phyloP scores from a whole-genome alignment of 2,888 invertebrate genomes.

The Diarsia rubi region DNA sequence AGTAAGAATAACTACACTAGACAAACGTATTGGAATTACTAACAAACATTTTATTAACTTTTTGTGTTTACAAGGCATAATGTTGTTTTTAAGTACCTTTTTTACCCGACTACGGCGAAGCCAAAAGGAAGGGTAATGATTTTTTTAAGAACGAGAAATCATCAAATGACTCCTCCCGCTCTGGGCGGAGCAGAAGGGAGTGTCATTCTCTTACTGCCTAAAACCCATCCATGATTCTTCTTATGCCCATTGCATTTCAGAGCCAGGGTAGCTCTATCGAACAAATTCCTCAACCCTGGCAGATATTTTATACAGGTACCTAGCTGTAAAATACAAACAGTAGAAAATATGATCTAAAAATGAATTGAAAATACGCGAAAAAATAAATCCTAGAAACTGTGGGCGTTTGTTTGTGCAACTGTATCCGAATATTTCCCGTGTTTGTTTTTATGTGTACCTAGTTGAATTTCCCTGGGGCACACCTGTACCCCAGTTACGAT shows the following conservation, averaged over 20 bases:
- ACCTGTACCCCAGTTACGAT: constrained; percentile 21
- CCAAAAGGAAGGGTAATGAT: no score
- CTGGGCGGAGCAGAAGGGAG: no score
- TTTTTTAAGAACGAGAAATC: no score
- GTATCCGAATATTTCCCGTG: constrained; percentile 36
- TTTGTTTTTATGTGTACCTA: constrained; percentile 45
- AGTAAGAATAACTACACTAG: neutral
- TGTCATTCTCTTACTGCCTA: no score
- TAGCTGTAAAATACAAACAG: neutral
- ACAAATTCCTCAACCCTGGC: no score
- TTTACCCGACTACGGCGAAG: no score
- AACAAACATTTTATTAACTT: neutral
- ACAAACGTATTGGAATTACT: neutral
- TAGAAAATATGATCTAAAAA: neutral
- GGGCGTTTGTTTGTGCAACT: constrained; percentile 45
- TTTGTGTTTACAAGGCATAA: neutral
- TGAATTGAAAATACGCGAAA: constrained; percentile 15
- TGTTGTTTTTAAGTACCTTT: no score
- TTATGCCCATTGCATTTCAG: no score
- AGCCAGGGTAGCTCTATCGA: no score
- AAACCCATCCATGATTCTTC: no score
- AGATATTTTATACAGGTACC: no score
- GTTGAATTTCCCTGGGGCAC: constrained; percentile 54
- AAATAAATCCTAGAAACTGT: neutral
- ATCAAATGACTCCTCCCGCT: no score